Evolutionary conservation across 2,113 vertebrate species (phyloP), one percentile per base, ranked within the genome.

Genomic region (Trinectes maculatus): DNA sequence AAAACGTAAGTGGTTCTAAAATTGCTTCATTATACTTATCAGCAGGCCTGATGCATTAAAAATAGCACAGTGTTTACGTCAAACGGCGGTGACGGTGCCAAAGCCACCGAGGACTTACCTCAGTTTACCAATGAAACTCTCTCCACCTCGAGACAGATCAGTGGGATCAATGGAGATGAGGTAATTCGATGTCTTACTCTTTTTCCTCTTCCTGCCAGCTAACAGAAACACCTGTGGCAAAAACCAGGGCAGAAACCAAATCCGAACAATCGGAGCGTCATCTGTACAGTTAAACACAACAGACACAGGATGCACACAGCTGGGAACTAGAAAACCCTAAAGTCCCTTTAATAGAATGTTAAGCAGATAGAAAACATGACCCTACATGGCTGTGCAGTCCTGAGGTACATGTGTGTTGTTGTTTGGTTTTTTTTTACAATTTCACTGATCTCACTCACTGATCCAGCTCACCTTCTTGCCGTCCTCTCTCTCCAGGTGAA

Each of bases 121-220:
- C 62, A 99, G 89, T 91, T 99, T 99, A 78, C 97, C 98, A 62
- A 99, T 95, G 90, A 98, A 99, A 89, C 98, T 99, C 89, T 99
- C 98, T 77, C 96, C 98, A 72, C 95, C 98, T 74, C 98, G 94
- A 74, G 98, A 99, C 83, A 99, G 90, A 89, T 99, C 97, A 25
- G 98, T 99, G 48, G 98, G 96, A 88, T 99, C 98, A 77, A 98
- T 96, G 85, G 97, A 98, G 89, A 99, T 98, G 93, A 99, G 96
- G 94, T 99, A 99, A 98, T 99, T 99, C 36, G 98, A 99, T 52
- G 98, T 99, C 94, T 99, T 99, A 84, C 98, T 99, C 94, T 98
- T 98, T 95, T 99, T 99, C 76, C 98, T 92, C 86, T 99, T 99
- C 86, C 97, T 95, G 74, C 96, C 98, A 53, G 98, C 98, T 89